phyloP scores from a whole-genome alignment of 2,888 invertebrate species.

The Smittia sp. region DNA sequence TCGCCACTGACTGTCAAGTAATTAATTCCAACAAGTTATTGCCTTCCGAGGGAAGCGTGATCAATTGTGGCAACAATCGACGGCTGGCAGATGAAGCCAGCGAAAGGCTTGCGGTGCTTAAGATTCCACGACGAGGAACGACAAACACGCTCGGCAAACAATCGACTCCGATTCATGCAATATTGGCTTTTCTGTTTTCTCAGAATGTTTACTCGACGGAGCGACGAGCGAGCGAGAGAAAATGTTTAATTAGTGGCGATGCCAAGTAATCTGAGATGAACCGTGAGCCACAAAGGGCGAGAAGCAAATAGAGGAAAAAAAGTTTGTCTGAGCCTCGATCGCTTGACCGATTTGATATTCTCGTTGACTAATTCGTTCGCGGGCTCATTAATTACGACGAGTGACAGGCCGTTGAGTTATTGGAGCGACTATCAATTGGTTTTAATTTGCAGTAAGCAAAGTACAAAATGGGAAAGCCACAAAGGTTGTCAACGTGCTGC shows the following conservation, averaged over 20 bases:
- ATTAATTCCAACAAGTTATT: constrained; percentile 36
- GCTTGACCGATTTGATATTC: constrained; percentile 17
- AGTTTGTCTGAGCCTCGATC: not conserved
- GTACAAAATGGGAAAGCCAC: constrained; percentile 23
- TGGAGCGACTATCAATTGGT: not conserved
- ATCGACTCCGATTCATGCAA: constrained; percentile 20
- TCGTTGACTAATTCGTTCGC: constrained; percentile 25
- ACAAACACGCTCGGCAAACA: constrained; percentile 31
- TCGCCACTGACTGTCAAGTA: constrained; percentile 10
- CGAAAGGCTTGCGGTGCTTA: not conserved
- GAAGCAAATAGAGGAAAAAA: not conserved
- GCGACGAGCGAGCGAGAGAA: not conserved
- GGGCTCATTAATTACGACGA: not conserved
- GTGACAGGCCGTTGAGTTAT: not conserved
- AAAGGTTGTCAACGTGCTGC: constrained; percentile 63
- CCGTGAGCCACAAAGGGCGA: constrained; percentile 2
- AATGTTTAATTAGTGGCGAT: constrained; percentile 15
- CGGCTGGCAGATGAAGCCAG: not conserved
- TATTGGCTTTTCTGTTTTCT: constrained; percentile 32
- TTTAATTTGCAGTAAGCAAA: not conserved
- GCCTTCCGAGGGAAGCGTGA: constrained; percentile 28
- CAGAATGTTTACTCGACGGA: constrained; percentile 29
- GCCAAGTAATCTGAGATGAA: constrained; percentile 19
- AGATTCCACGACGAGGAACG: constrained; percentile 17
- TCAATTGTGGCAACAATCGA: constrained; percentile 36